phyloP scores from a whole-genome alignment of 2,888 invertebrate genomes.

The Orthosia incerta region DNA sequence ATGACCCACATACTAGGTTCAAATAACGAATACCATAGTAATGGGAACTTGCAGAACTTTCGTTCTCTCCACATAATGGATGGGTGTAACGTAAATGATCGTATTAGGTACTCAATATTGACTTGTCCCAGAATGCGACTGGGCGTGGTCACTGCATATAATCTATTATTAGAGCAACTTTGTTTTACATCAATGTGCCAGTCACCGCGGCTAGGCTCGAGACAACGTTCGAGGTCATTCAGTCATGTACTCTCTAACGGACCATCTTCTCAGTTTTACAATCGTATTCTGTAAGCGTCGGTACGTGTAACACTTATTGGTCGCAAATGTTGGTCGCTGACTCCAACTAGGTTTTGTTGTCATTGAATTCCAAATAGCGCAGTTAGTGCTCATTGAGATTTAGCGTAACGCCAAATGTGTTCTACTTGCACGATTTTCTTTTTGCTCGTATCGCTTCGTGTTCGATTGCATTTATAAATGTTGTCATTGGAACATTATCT shows the following conservation, averaged over 20 bases:
- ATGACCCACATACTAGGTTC: conserved; percentile 79
- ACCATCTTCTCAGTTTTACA: conserved; percentile 80
- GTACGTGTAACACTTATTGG: conserved; percentile 79
- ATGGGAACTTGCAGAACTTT: conserved; percentile 79
- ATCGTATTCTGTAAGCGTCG: conserved; percentile 79
- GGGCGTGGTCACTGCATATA: conserved; percentile 79
- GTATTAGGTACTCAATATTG: conserved; percentile 76
- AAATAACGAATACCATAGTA: conserved; percentile 78
- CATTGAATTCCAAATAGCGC: conserved; percentile 69
- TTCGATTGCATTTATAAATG: conserved; percentile 60
- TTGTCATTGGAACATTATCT: conserved; percentile 70
- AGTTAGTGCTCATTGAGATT: conserved; percentile 65
- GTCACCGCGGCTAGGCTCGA: conserved; percentile 75
- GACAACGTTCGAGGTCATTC: conserved; percentile 78
- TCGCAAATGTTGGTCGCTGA: conserved; percentile 74
- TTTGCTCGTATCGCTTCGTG: conserved; percentile 40
- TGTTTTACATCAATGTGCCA: conserved; percentile 81
- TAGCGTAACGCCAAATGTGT: conserved; percentile 62
- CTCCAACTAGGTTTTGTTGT: conserved; percentile 67
- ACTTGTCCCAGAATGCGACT: conserved; percentile 81
- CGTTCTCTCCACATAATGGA: conserved; percentile 80
- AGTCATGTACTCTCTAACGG: conserved; percentile 82
- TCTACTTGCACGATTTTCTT: conserved; percentile 62
- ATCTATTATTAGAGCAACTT: conserved; percentile 78
- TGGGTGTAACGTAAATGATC: conserved; percentile 81